Evolutionary conservation across 2,797 vertebrate species (phyloP), one percentile per base, ranked within the genome.

Genomic region (Spinibarbus caldwelli): DNA sequence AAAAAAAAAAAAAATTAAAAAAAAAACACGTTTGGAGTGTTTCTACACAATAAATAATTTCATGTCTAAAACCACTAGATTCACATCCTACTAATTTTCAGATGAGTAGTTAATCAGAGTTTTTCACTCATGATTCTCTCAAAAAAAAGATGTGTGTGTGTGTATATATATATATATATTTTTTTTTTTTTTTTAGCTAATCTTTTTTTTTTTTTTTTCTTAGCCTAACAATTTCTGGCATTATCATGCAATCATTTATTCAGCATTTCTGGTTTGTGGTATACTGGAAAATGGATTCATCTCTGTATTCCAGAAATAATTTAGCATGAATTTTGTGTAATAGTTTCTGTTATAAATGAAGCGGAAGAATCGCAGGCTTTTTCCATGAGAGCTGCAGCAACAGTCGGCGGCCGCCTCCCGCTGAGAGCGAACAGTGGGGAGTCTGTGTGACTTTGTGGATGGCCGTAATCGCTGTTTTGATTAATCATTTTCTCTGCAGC

Each of bases 391-490:
- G 76, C 88, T 79, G 36, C 31, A 14, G 86, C 80, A 80, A 83
- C 85, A 73, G 84, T 45, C 66, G 26, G 52, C 79, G 82, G 43
- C 14, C 29, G 29, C 91, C 94, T 91, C 95, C 94, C 87, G 91
- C 93, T 76, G 93, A 57, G 93, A 80, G 78, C 23, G 41, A 19
- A 31, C 91, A 54, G 91, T 89, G 88, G 93, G 92, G 91, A 89
- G 92, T 90, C 93, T 88, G 90, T 83, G 90, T 85, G 91, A 91
- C 93, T 79, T 88, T 85, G 90, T 83, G 87, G 90, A 92, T 66
- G 90, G 90, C 93, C 38, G 38, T 95, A 95, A 96, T 95, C 89
- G 87, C 87, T 90, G 92, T 93, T 95, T 93, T 95, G 92, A 95
- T 95, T 92, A 90, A 91, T 91, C 89, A 84, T 92, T 93, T 93